Evolutionary conservation across 1,140 invertebrate species (phyloP).

Genomic region (Tetragnatha versicolor): DNA sequence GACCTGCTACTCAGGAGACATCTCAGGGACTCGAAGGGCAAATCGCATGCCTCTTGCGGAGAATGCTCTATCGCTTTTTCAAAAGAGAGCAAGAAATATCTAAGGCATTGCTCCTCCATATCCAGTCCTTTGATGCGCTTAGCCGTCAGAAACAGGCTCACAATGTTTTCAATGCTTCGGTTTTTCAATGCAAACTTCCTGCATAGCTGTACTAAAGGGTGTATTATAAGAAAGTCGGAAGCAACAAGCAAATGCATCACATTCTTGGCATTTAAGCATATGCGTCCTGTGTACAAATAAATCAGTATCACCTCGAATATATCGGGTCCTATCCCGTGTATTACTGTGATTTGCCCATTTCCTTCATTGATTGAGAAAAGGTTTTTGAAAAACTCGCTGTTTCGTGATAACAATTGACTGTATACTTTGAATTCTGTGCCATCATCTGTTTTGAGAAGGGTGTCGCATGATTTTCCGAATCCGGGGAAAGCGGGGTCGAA

Average conservation of each 20-base stretch:
- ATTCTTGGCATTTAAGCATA: neutral
- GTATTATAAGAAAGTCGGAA: neutral
- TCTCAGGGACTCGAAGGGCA: neutral
- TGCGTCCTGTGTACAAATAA: neutral
- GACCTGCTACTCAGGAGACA: neutral
- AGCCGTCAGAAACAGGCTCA: neutral
- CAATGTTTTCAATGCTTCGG: neutral
- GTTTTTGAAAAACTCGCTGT: too few relatives aligned
- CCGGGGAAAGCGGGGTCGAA: too few relatives aligned
- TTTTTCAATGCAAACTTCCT: neutral
- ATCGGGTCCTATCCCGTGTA: too few relatives aligned
- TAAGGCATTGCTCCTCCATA: neutral
- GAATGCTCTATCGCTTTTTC: neutral
- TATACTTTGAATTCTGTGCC: too few relatives aligned
- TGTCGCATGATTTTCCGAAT: too few relatives aligned
- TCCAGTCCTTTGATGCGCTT: neutral
- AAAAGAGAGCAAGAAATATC: neutral
- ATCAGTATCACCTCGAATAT: too few relatives aligned
- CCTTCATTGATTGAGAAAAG: too few relatives aligned
- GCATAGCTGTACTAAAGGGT: neutral
- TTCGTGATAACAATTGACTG: too few relatives aligned
- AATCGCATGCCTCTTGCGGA: neutral
- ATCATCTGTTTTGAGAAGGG: too few relatives aligned
- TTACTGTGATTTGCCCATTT: too few relatives aligned
- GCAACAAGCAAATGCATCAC: neutral